Percentiles rank a stretch among this genome's conserved stretches.
Evolutionary conservation across 2,888 invertebrate genomes (phyloP).

Genomic region (Thyatira batis): DNA sequence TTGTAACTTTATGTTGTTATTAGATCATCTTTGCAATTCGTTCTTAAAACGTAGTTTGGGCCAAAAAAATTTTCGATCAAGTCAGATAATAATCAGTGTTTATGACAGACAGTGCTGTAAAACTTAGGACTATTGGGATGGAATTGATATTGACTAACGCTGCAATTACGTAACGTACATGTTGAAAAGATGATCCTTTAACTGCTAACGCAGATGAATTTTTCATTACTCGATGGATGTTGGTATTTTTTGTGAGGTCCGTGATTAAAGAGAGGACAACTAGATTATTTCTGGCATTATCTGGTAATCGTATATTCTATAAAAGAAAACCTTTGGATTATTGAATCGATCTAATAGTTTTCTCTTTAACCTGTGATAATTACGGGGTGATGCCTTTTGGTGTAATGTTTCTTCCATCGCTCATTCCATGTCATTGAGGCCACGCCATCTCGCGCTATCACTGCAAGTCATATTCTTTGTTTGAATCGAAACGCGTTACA

Average conservation of each 20-base stretch:
- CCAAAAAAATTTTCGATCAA: not conserved
- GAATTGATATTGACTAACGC: not conserved
- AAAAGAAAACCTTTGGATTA: constrained; percentile 5
- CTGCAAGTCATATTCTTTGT: constrained; percentile 32
- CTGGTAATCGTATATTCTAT: not conserved
- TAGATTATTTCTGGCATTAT: not conserved
- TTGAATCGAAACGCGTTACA: constrained; percentile 30
- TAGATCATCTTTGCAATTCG: constrained; percentile 47
- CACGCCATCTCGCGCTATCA: constrained; percentile 30
- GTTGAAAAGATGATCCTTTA: constrained; percentile 47
- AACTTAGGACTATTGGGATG: too few relatives aligned
- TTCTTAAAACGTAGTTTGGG: constrained; percentile 4
- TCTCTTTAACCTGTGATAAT: constrained; percentile 26
- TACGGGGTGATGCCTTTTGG: constrained; percentile 22
- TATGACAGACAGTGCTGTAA: too few relatives aligned
- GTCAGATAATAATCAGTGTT: not conserved
- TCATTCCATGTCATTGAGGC: constrained; percentile 39
- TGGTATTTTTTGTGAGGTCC: constrained; percentile 32
- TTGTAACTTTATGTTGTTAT: constrained; percentile 44
- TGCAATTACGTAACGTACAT: not conserved
- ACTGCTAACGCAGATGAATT: constrained; percentile 32
- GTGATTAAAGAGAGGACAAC: constrained; percentile 32
- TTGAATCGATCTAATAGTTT: constrained; percentile 21
- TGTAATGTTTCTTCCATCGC: constrained; percentile 26
- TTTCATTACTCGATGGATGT: constrained; percentile 34